phyloP scores from a whole-genome alignment of 2,888 invertebrate species.

The Nomada fabriciana region DNA sequence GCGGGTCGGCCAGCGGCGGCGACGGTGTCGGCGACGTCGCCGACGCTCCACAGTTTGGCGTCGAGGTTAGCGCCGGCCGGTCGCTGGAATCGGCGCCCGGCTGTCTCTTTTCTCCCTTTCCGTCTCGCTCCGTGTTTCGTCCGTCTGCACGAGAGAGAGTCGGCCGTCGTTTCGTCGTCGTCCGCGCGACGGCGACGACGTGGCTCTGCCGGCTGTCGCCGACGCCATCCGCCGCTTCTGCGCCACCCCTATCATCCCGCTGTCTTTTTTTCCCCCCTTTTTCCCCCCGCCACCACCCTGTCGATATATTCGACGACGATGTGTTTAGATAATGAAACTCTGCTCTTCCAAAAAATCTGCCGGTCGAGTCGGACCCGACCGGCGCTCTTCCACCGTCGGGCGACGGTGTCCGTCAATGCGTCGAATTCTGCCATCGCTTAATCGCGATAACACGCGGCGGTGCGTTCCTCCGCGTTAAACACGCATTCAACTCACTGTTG shows the following conservation, averaged over 20 bases:
- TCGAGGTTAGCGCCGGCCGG: conserved; percentile 76
- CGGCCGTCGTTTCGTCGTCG: conserved; percentile 71
- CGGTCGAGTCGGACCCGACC: neutral
- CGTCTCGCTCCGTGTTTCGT: conserved; percentile 67
- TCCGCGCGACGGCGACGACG: conserved; percentile 76
- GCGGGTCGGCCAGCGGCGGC: conserved; percentile 61
- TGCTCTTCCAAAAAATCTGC: conserved; percentile 51
- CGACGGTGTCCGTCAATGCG: conserved; percentile 10
- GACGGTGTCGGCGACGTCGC: conserved; percentile 65
- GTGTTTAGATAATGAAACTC: conserved; percentile 68
- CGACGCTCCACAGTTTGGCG: conserved; percentile 73
- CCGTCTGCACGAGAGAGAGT: conserved; percentile 63
- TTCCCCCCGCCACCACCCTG: neutral
- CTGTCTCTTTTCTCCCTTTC: conserved; percentile 72
- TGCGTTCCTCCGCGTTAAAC: conserved; percentile 37
- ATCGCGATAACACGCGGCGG: neutral
- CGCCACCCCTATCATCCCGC: conserved; percentile 41
- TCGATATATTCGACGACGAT: conserved; percentile 50
- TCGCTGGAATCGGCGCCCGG: conserved; percentile 75
- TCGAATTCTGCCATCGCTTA: neutral
- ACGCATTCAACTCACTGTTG: conserved; percentile 64
- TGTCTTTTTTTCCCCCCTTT: conserved; percentile 18
- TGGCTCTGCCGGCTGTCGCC: conserved; percentile 75
- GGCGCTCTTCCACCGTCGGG: neutral
- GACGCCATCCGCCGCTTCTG: conserved; percentile 65